Percentiles rank a stretch among this genome's conserved stretches.
Evolutionary conservation across 1,140 invertebrate genomes (phyloP).

Genomic region (Pachypeltis micranthus): DNA sequence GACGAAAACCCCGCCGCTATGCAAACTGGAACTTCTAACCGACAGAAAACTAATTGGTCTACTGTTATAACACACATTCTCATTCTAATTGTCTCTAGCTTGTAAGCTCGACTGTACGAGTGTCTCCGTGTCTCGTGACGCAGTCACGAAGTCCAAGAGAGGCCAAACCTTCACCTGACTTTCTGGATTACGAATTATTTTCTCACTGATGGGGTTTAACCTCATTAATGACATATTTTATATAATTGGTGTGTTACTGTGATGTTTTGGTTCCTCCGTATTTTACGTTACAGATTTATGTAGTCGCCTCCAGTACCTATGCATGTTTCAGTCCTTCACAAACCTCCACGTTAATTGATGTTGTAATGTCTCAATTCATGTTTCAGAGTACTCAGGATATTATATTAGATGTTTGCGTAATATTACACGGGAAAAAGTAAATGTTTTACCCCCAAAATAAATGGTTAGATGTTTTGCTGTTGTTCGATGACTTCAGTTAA

Average conservation of each 20-base stretch:
- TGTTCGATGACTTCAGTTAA: too few relatives aligned
- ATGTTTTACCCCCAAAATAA: too few relatives aligned
- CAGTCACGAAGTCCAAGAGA: not conserved
- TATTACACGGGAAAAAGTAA: too few relatives aligned
- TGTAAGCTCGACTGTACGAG: not conserved
- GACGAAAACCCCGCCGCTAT: constrained; percentile 44
- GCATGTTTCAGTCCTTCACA: too few relatives aligned
- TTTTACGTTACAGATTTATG: too few relatives aligned
- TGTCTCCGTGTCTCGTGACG: not conserved
- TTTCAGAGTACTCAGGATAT: too few relatives aligned
- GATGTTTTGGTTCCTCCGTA: not conserved
- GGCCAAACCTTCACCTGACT: not conserved
- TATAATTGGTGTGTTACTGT: not conserved
- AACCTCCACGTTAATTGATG: too few relatives aligned
- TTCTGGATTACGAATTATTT: not conserved
- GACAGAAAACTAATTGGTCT: not conserved
- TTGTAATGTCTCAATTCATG: too few relatives aligned
- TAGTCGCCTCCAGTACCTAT: too few relatives aligned
- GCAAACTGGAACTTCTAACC: constrained; percentile 36
- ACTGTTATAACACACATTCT: not conserved
- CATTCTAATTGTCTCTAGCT: not conserved
- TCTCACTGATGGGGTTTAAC: constrained; percentile 1
- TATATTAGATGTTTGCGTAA: too few relatives aligned
- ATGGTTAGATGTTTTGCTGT: too few relatives aligned
- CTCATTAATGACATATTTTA: not conserved